Percentiles rank a stretch among this genome's conserved stretches.
Conservation (phyloP, 2,113 vertebrate genomes). For the Lutjanus erythropterus region DNA sequence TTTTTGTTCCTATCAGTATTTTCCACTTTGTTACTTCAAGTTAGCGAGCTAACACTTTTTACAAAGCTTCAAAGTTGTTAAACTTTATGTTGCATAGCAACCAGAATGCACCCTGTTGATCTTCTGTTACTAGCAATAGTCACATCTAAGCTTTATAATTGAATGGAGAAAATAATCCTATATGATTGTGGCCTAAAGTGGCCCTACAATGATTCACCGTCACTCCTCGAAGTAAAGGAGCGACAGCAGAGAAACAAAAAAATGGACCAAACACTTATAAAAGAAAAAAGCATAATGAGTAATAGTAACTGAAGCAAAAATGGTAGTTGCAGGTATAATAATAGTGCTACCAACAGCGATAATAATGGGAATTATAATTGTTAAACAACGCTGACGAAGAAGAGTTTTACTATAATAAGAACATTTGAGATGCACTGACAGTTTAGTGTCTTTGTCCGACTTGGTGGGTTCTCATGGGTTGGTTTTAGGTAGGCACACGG, state of each 20-base stretch:
- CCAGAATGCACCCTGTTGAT: conserved; percentile 74
- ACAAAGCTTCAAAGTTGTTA: conserved; percentile 59
- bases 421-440: conserved; percentile 81
- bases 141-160: conserved; percentile 36
- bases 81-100: conserved; percentile 79
- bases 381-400: conserved; percentile 73
- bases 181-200: conserved; percentile 34
- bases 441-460: conserved; percentile 79
- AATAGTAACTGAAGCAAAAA: conserved; percentile 74
- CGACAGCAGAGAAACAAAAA: conserved; percentile 48
- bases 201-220: conserved; percentile 29
- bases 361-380: conserved; percentile 80
- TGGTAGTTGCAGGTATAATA: conserved; percentile 77
- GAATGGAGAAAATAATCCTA: conserved; percentile 39
- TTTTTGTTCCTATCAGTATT: conserved; percentile 18
- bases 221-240: conserved; percentile 24
- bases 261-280: conserved; percentile 49
- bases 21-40: conserved; percentile 43
- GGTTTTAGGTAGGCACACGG: conserved; percentile 90
- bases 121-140: conserved; percentile 67
- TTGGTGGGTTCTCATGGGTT: conserved; percentile 80
- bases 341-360: conserved; percentile 76
- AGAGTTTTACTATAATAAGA: conserved; percentile 78
- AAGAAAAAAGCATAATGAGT: conserved; percentile 72
- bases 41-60: conserved; percentile 50